phyloP scores from a whole-genome alignment of 2,888 invertebrate genomes.

The Dascillus cervinus region DNA sequence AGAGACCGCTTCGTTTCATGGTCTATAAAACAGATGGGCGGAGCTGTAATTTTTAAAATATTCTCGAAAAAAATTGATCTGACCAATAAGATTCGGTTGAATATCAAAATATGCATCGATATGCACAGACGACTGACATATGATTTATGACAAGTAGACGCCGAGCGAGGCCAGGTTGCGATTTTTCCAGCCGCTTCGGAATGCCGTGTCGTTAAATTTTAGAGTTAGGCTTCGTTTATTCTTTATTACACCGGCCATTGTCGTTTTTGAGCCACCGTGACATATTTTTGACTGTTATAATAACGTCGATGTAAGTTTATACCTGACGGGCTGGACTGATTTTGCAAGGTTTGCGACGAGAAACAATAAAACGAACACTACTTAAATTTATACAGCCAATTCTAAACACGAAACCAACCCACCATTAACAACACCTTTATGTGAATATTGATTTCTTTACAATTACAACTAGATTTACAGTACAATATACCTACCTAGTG shows the following conservation, averaged over 20 bases:
- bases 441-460: not conserved
- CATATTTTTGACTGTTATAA: slow-evolving; percentile 19
- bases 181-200: slow-evolving; percentile 20
- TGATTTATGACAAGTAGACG: slow-evolving; percentile 23
- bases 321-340: slow-evolving; percentile 16
- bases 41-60: slow-evolving; percentile 29
- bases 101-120: slow-evolving; percentile 37
- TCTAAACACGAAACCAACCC: slow-evolving; percentile 16
- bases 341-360: slow-evolving; percentile 13
- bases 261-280: slow-evolving; percentile 20
- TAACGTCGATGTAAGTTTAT: slow-evolving; percentile 16
- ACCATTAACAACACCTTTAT: slow-evolving; percentile 7
- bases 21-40: slow-evolving; percentile 31
- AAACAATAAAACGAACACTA: slow-evolving; percentile 17
- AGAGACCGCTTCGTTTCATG: slow-evolving; percentile 22
- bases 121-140: slow-evolving; percentile 23
- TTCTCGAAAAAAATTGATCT: slow-evolving; percentile 30
- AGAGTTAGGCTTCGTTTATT: slow-evolving; percentile 17
- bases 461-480: no score
- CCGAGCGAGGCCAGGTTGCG: slow-evolving; percentile 15
- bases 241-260: slow-evolving; percentile 18
- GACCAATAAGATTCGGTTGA: slow-evolving; percentile 34
- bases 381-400: slow-evolving; percentile 16
- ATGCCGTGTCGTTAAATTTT: slow-evolving; percentile 21
- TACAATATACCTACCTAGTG: no score